phyloP scores from a whole-genome alignment of 2,888 invertebrate species.

The Helobdella robusta region DNA sequence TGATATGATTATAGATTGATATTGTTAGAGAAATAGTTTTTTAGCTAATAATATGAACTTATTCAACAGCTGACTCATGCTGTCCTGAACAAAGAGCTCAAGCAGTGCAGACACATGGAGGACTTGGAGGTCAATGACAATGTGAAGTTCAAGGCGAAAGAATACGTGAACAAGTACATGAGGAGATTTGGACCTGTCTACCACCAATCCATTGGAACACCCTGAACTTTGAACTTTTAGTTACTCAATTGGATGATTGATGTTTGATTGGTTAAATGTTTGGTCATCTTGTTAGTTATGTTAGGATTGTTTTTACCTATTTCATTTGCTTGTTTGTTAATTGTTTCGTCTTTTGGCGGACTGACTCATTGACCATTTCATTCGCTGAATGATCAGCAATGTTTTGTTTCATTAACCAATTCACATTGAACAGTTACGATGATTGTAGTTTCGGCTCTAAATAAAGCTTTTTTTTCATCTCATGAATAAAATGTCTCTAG shows the following conservation, averaged over 20 bases:
- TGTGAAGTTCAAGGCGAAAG: constrained; percentile 85
- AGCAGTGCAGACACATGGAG: constrained; percentile 57
- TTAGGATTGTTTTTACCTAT: not conserved
- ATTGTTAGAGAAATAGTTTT: too few species aligned
- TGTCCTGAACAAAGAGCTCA: constrained; percentile 85
- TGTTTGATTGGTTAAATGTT: not conserved
- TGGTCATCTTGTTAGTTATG: not conserved
- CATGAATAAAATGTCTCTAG: too few species aligned
- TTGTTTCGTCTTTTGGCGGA: not conserved
- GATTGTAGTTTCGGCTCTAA: too few species aligned
- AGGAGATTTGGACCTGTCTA: constrained; percentile 77
- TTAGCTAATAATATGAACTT: too few species aligned
- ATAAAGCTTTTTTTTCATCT: too few species aligned
- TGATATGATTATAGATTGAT: too few species aligned
- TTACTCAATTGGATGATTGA: not conserved
- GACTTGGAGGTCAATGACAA: constrained; percentile 78
- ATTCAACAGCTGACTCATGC: constrained; percentile 78
- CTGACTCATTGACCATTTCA: not conserved
- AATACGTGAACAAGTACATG: constrained; percentile 92
- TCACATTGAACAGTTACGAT: too few species aligned
- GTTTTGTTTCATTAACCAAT: too few species aligned
- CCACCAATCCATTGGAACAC: constrained; percentile 34
- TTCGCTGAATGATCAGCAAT: too few species aligned
- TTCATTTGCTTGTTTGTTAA: not conserved
- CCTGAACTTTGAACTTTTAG: not conserved